phyloP scores from a whole-genome alignment of 2,113 vertebrate species.

The Clinocottus analis region DNA sequence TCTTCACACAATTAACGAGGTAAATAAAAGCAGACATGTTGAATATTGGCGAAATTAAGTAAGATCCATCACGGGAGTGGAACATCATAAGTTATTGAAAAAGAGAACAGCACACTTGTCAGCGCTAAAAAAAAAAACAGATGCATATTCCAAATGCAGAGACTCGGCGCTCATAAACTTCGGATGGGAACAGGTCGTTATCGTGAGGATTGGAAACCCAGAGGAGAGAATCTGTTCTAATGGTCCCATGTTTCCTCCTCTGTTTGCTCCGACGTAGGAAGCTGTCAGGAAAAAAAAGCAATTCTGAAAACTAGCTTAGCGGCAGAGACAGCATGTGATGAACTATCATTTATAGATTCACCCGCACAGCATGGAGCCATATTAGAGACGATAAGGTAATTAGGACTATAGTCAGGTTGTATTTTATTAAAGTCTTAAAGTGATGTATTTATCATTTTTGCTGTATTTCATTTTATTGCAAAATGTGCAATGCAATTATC shows the following conservation, averaged over 20 bases:
- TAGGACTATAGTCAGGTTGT: background rate
- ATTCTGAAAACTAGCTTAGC: background rate
- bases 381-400: background rate
- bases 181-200: background rate
- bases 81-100: background rate
- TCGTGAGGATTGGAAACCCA: background rate
- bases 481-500: too few species aligned
- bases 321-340: background rate
- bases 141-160: background rate
- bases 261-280: background rate
- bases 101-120: conserved; percentile 1
- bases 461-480: background rate
- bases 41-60: background rate
- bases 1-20: background rate
- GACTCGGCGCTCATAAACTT: background rate
- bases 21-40: background rate
- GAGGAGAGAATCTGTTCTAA: background rate
- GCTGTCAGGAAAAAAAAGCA: background rate
- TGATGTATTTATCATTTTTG: background rate
- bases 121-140: background rate
- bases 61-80: background rate
- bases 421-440: background rate
- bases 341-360: background rate
- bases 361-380: background rate
- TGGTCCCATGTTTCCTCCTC: background rate